These are phyloP conservation scores for Stigmatopora nigra DNA, from an alignment of 2,113 vertebrate species.

Conservation along the genomic window DNA sequence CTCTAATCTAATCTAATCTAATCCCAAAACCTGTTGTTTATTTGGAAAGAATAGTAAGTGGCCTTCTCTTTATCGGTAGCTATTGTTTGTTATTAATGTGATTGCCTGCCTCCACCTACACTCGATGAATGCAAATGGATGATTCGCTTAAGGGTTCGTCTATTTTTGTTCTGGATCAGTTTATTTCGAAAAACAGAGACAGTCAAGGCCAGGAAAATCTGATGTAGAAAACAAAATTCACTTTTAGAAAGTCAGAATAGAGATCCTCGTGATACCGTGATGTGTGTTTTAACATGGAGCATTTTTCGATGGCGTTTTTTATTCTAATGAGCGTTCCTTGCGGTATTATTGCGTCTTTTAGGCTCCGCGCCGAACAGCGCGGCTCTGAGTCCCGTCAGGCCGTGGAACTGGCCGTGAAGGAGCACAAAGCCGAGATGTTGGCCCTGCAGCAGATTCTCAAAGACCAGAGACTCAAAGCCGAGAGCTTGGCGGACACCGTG, in stretches of 20 bases:
- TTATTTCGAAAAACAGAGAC: conserved; percentile 22
- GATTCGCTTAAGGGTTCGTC: conserved; percentile 28
- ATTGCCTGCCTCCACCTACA: conserved; percentile 37
- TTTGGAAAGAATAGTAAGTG: conserved; percentile 1
- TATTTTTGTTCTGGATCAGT: conserved; percentile 38
- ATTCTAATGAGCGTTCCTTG: neutral
- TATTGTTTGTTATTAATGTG: conserved; percentile 31
- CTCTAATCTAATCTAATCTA: conserved; percentile 7
- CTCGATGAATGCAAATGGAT: conserved; percentile 23
- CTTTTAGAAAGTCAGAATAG: neutral
- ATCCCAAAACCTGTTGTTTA: neutral
- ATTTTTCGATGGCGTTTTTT: neutral
- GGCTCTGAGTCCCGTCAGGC: conserved; percentile 93
- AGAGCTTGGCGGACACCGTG: conserved; percentile 95
- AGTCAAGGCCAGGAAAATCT: conserved; percentile 20
- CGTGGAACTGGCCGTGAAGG: conserved; percentile 91
- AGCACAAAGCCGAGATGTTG: conserved; percentile 95
- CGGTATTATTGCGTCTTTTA: conserved; percentile 30
- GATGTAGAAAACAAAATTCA: conserved; percentile 10
- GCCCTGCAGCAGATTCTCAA: conserved; percentile 95
- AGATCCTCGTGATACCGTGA: neutral
- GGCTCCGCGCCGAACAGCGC: conserved; percentile 89
- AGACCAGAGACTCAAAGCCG: conserved; percentile 95
- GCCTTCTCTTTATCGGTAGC: conserved; percentile 6
- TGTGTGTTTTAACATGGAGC: neutral